phyloP scores from a whole-genome alignment of 2,113 vertebrate genomes.

The mouse (Mus musculus) region GRCm39 chr16:97502501-97503000 shows the following conservation, averaged over 20 bases:
- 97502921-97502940: constrained; percentile 55
- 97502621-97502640: background rate
- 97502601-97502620: background rate
- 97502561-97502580: no score
- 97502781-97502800: background rate
- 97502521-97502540: background rate
- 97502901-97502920: rapidly evolving
- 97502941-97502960: background rate
- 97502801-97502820: rapidly evolving
- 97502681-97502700: rapidly evolving
- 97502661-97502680: rapidly evolving
- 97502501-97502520: no score
- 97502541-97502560: background rate
- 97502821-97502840: background rate
- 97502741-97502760: no score
- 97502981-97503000: constrained; percentile 41
- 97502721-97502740: no score
- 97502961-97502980: constrained; percentile 30
- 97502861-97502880: constrained; percentile 24
- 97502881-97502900: constrained; percentile 33
- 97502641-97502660: background rate
- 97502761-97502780: rapidly evolving
- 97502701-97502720: rapidly evolving
- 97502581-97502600: background rate
- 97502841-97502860: background rate